Evolutionary conservation across 2,797 vertebrate genomes (phyloP).

Genomic region (Poecilia velifera): DNA sequence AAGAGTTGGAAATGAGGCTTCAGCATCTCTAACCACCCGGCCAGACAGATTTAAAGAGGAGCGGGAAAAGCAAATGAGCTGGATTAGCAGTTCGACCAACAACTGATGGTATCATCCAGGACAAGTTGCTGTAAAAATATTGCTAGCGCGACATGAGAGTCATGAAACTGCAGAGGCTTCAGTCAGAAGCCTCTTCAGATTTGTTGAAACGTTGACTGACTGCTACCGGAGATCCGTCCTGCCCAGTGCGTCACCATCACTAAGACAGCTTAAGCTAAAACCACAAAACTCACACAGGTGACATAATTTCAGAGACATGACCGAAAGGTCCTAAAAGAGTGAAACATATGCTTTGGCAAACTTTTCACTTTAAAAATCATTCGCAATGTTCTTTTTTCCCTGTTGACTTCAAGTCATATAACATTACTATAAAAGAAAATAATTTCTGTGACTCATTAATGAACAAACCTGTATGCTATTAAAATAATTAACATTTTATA

Average conservation of each 20-base stretch:
- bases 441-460: not conserved
- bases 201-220: too few species aligned
- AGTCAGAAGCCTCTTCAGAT: not conserved
- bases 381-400: not conserved
- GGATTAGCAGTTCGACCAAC: not conserved
- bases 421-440: not conserved
- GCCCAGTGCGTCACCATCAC: not conserved
- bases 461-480: not conserved
- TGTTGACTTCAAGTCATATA: not conserved
- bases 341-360: not conserved
- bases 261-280: not conserved
- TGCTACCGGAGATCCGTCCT: too few species aligned
- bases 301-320: not conserved
- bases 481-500: not conserved
- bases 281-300: not conserved
- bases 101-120: not conserved
- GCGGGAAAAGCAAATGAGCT: not conserved
- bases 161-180: not conserved
- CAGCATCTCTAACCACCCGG: not conserved
- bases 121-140: not conserved
- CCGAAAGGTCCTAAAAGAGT: not conserved
- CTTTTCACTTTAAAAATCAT: not conserved
- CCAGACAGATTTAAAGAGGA: not conserved
- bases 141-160: not conserved
- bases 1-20: not conserved